These are phyloP conservation scores for Ciconia boyciana DNA, from an alignment of 2,113 vertebrate genomes.

Conservation along the genomic window DNA sequence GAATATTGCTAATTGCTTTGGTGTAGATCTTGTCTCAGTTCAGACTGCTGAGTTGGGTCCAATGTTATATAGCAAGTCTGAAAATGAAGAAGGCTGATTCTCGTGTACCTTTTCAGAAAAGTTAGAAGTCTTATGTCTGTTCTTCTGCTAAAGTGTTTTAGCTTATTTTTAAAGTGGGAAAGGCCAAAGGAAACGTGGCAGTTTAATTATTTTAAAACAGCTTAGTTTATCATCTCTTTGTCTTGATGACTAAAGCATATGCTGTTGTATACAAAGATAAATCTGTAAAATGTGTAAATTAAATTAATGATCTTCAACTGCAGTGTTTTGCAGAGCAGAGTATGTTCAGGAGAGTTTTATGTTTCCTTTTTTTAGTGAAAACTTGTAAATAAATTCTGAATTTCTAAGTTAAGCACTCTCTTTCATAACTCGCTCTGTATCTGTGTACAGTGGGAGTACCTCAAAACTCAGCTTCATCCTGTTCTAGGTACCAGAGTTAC, in stretches of 20 bases:
- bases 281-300: slow-evolving; percentile 17
- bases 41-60: not conserved
- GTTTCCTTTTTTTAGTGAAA: slow-evolving; percentile 9
- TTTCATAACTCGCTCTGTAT: not conserved
- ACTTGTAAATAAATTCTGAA: slow-evolving; percentile 69
- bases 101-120: not conserved
- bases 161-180: not conserved
- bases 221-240: not conserved
- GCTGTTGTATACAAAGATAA: not conserved
- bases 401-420: slow-evolving; percentile 37
- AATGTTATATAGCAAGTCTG: not conserved
- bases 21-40: not conserved
- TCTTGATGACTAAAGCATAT: not conserved
- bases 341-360: not conserved
- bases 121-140: not conserved
- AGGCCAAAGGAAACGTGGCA: not conserved
- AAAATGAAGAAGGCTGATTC: not conserved
- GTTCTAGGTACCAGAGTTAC: not conserved
- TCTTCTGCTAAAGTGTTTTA: not conserved
- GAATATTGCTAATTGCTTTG: not conserved
- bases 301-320: not conserved
- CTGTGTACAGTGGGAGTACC: not conserved
- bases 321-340: not conserved
- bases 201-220: not conserved
- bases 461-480: not conserved